Conservation (phyloP, 2,797 vertebrate genomes). For the Ctenochaetus hawaiiensis region DNA sequence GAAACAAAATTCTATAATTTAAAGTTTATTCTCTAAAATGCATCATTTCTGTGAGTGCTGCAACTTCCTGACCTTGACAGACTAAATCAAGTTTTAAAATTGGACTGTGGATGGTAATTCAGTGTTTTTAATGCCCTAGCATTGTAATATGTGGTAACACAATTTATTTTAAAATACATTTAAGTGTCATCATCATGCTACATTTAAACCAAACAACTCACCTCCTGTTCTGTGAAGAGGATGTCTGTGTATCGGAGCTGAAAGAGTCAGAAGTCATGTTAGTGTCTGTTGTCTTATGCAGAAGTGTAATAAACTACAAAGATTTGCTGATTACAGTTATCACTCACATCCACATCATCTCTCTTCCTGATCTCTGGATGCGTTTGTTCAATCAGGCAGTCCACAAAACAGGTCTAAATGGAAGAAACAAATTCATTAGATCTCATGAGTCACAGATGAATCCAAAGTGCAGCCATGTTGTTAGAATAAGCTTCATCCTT, state of each 20-base stretch:
- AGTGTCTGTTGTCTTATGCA: neutral
- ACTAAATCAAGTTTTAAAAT: neutral
- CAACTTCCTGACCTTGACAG: neutral
- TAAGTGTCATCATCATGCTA: neutral
- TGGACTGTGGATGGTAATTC: too few species aligned
- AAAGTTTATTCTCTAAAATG: neutral
- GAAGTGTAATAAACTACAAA: neutral
- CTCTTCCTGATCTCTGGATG: constrained; percentile 98
- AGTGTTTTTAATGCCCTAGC: too few species aligned
- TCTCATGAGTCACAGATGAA: neutral
- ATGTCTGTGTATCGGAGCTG: constrained; percentile 99
- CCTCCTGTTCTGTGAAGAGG: constrained; percentile 99
- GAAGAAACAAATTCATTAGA: constrained; percentile 54
- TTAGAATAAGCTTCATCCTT: constrained; percentile 12
- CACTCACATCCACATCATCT: constrained; percentile 95
- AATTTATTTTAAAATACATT: neutral
- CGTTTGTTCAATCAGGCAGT: constrained; percentile 98
- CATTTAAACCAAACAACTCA: constrained; percentile 67
- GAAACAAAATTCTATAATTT: neutral
- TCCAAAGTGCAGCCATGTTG: constrained; percentile 4
- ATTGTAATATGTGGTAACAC: too few species aligned
- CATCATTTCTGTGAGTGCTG: accelerated
- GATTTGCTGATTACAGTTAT: neutral
- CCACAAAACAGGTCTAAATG: constrained; percentile 95
- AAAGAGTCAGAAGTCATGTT: constrained; percentile 34